phyloP scores from a whole-genome alignment of 2,113 vertebrate genomes.

The Otocyon megalotis region DNA sequence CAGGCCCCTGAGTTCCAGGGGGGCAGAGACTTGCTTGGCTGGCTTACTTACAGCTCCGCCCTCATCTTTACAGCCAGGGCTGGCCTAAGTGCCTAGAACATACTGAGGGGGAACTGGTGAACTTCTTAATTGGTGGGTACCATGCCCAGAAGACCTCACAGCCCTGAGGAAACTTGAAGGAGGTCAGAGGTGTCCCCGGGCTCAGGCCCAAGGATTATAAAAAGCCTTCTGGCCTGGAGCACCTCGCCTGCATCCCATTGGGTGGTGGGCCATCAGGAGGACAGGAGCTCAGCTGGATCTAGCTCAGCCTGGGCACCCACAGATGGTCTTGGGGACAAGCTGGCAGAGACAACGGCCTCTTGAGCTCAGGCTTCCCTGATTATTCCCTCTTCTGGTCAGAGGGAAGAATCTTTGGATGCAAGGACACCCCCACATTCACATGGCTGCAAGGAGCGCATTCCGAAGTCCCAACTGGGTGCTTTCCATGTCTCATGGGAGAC shows the following conservation, averaged over 20 bases:
- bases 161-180: neutral
- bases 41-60: neutral
- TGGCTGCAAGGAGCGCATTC: neutral
- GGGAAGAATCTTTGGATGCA: neutral
- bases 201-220: neutral
- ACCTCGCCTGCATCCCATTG: neutral
- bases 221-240: neutral
- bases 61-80: neutral
- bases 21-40: neutral
- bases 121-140: neutral
- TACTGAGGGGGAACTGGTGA: neutral
- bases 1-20: neutral
- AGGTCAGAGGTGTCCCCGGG: neutral
- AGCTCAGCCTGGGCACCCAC: neutral
- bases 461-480: neutral
- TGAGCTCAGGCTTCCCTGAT: neutral
- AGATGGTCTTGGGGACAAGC: neutral
- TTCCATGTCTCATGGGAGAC: neutral
- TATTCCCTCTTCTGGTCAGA: neutral
- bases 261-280: neutral
- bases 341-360: neutral
- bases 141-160: slow-evolving; percentile 27
- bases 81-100: neutral
- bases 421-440: neutral
- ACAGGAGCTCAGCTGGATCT: neutral